Conservation (phyloP, 2,113 vertebrate genomes). For the Hyaena hyaena region DNA sequence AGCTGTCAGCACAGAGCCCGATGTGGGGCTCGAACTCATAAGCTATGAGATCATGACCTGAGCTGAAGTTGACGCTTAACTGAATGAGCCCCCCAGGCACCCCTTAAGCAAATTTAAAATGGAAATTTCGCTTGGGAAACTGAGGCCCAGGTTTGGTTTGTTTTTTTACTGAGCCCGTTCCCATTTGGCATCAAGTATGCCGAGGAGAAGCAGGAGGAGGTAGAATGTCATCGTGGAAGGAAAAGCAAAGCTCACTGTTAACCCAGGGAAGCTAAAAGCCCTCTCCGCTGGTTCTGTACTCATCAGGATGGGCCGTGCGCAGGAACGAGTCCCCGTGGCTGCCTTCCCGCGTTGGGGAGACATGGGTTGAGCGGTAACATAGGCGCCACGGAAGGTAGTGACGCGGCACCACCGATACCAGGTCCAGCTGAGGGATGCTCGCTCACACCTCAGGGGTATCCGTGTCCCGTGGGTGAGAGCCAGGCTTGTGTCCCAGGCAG, state of each 20-base stretch:
- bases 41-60: neutral
- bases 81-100: neutral
- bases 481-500: neutral
- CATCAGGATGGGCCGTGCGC: accelerated
- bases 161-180: neutral
- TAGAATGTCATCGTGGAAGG: neutral
- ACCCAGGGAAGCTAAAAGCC: neutral
- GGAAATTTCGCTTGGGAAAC: neutral
- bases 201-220: neutral
- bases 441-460: neutral
- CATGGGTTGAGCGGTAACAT: accelerated
- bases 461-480: too few species aligned
- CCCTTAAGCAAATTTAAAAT: neutral
- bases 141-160: neutral
- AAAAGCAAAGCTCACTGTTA: neutral
- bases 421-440: neutral
- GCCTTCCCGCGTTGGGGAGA: neutral
- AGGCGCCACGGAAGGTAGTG: too few species aligned
- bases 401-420: accelerated
- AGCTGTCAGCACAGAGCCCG: neutral
- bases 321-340: neutral
- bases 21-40: neutral
- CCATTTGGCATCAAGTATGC: neutral
- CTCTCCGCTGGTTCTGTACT: neutral
- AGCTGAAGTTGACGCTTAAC: neutral